A percentile compares a stretch with the other conserved stretches of the same genome.
Evolutionary conservation across 2,888 invertebrate species (phyloP).

Genomic region (Hesperia comma): DNA sequence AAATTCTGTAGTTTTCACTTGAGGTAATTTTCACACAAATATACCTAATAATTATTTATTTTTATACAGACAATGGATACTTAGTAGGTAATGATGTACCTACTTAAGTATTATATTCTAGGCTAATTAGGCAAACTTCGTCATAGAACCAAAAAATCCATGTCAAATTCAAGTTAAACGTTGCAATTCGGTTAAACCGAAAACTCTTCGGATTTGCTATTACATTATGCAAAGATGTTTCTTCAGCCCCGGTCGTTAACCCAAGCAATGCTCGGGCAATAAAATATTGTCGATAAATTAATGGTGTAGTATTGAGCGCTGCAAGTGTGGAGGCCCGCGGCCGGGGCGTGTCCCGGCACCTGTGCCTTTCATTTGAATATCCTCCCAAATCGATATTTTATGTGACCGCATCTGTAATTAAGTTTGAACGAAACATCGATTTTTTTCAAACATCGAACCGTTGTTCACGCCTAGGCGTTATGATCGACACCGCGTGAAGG

Average conservation of each 20-base stretch:
- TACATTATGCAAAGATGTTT: conserved; percentile 14
- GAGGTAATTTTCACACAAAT: too few relatives aligned
- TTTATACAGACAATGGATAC: too few relatives aligned
- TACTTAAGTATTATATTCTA: too few relatives aligned
- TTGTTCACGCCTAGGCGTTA: conserved; percentile 72
- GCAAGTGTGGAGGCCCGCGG: conserved; percentile 69
- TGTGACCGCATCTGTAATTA: conserved; percentile 78
- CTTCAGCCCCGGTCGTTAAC: conserved; percentile 41
- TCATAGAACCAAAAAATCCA: background rate
- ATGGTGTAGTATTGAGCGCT: conserved; percentile 54
- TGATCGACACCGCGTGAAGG: conserved; percentile 55
- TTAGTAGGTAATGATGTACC: too few relatives aligned
- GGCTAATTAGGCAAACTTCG: too few relatives aligned
- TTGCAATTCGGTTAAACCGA: background rate
- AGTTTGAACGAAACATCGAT: conserved; percentile 66
- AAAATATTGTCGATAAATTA: conserved; percentile 61
- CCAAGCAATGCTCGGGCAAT: conserved; percentile 47
- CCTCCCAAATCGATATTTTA: conserved; percentile 79
- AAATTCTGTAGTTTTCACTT: too few relatives aligned
- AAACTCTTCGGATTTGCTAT: conserved; percentile 8
- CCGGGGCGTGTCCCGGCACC: conserved; percentile 73
- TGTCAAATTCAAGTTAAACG: too few relatives aligned
- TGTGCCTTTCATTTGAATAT: conserved; percentile 71
- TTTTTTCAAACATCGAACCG: conserved; percentile 50
- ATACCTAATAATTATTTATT: too few relatives aligned